A percentile compares a stretch with the other conserved stretches of the same genome.
Conservation (phyloP, 2,113 vertebrate genomes). For the Gobiocypris rarus region DNA sequence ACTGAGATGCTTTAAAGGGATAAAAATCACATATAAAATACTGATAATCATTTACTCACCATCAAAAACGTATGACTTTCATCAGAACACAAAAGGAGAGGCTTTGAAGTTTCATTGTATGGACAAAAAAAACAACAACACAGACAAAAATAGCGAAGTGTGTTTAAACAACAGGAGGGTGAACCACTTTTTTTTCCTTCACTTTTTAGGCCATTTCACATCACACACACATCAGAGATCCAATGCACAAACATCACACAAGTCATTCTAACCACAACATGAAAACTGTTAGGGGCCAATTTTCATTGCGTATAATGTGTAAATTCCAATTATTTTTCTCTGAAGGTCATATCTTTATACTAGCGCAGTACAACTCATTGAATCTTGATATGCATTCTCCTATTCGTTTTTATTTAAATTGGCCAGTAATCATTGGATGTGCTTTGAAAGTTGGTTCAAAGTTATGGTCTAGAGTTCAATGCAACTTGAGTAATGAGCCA, state of each 20-base stretch:
- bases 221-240: not conserved
- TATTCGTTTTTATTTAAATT: too few species aligned
- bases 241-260: not conserved
- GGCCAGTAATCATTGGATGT: not conserved
- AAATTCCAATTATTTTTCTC: too few species aligned
- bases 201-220: not conserved
- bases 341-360: too few species aligned
- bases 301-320: not conserved
- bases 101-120: not conserved
- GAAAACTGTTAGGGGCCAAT: not conserved
- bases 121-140: not conserved
- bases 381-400: too few species aligned
- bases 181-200: too few species aligned
- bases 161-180: not conserved
- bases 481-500: not conserved
- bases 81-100: not conserved
- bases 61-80: not conserved
- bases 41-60: not conserved
- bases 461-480: not conserved
- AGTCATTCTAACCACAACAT: not conserved
- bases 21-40: not conserved
- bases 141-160: too few species aligned
- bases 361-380: too few species aligned
- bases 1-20: not conserved
- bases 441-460: conserved; percentile 5